Evolutionary conservation across 1,140 invertebrate species (phyloP).

Genomic region (Euglossa dilemma): DNA sequence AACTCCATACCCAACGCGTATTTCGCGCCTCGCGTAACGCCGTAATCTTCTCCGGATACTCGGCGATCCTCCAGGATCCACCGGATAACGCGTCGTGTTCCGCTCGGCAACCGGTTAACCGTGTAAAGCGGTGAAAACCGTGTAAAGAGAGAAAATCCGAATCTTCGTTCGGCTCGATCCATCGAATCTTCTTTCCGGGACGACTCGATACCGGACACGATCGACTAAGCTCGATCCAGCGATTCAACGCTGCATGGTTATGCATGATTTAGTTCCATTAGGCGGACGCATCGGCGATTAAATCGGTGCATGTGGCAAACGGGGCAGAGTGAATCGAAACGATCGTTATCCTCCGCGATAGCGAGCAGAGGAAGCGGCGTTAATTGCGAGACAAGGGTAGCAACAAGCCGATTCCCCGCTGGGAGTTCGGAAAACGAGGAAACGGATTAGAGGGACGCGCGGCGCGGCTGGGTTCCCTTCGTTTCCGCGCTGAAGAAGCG

Average conservation of each 20-base stretch:
- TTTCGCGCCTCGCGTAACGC: background rate
- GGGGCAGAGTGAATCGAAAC: conserved; percentile 5
- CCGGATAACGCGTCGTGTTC: background rate
- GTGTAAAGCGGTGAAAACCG: background rate
- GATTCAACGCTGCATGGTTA: too few species aligned
- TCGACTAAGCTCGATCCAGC: too few species aligned
- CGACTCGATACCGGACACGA: too few species aligned
- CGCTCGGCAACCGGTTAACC: background rate
- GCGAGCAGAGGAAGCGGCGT: background rate
- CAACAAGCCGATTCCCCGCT: conserved; percentile 15
- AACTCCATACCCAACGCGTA: conserved; percentile 31
- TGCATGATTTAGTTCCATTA: background rate
- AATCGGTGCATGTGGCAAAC: background rate
- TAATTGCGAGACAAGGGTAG: conserved; percentile 53
- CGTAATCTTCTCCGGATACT: conserved; percentile 1
- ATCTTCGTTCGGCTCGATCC: too few species aligned
- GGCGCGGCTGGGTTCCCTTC: conserved; percentile 30
- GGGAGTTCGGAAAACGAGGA: conserved; percentile 21
- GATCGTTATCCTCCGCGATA: conserved; percentile 42
- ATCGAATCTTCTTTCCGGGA: too few species aligned
- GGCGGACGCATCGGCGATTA: background rate
- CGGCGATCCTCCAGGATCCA: background rate
- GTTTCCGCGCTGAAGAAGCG: conserved; percentile 60
- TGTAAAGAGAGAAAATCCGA: background rate
- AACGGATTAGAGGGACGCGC: conserved; percentile 11